phyloP scores from a whole-genome alignment of 2,888 invertebrate species.

The Matsumyia berberina region DNA sequence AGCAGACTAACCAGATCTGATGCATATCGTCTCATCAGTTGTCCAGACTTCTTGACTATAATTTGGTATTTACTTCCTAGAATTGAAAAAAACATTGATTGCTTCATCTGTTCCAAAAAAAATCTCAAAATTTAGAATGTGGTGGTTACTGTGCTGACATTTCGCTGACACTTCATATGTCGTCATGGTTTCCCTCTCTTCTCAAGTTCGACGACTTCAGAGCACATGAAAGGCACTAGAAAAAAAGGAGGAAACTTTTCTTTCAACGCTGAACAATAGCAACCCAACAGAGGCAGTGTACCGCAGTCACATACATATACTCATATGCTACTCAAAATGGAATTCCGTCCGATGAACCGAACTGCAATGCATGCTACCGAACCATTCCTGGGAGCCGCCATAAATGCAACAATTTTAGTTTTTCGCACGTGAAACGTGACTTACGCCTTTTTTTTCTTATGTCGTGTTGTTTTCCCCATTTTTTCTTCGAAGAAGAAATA shows the following conservation, averaged over 20 bases:
- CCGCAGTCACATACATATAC: not conserved
- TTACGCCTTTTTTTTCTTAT: conserved; percentile 28
- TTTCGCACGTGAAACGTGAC: conserved; percentile 69
- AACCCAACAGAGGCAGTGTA: conserved; percentile 27
- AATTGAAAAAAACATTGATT: not conserved
- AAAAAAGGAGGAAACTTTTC: conserved; percentile 35
- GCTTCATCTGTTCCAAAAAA: no score
- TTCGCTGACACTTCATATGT: conserved; percentile 4
- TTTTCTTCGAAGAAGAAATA: conserved; percentile 26
- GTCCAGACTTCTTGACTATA: not conserved
- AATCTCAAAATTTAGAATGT: no score
- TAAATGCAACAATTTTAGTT: conserved; percentile 71
- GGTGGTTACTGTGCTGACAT: not conserved
- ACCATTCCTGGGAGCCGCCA: conserved; percentile 48
- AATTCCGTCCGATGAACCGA: conserved; percentile 70
- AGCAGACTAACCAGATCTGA: no score
- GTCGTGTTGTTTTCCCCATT: conserved; percentile 19
- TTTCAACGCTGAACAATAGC: conserved; percentile 62
- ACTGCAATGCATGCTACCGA: conserved; percentile 56
- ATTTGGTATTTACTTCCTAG: no score
- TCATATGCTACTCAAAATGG: conserved; percentile 52
- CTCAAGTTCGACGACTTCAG: conserved; percentile 63
- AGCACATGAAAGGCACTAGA: conserved; percentile 37
- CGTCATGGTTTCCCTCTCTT: conserved; percentile 33
- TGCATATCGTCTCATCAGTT: no score